Evolutionary conservation across 2,113 vertebrate species (phyloP), one percentile per base, ranked within the genome.

Genomic region (Myrmecophaga tridactyla): DNA sequence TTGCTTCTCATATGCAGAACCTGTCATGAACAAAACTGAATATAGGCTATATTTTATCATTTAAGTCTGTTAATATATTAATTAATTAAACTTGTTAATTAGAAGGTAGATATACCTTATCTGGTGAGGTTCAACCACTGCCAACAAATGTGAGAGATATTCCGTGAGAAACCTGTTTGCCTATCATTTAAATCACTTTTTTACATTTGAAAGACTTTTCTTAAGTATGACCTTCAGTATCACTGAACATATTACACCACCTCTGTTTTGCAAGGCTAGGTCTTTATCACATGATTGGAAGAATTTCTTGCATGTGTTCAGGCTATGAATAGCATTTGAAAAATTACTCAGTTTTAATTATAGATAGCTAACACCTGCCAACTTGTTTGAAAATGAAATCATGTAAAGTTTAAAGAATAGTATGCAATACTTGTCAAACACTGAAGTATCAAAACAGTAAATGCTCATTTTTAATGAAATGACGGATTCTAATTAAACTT

Each of bases 301-400:
- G 95, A 96, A 92, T 96, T 91, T 96, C 95, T 97, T 94, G 81
- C 97, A 20, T 96, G 75, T 95, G 97, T 96, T 96, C 88, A 96
- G 95, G 94, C 97, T 97, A 97, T 97, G 97, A 97, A 97, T 97
- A 97, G 97, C 94, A 95, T 95, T 97, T 97, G 95, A 97, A 96
- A 97, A 97, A 92, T 95, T 95, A 96, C 95, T 97, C 97, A 89
- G 97, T 96, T 97, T 95, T 97, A 97, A 97, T 97, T 97, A 97
- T 94, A 97, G 96, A 97, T 53, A 83, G 92, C 94, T 94, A 96
- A 94, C 97, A 97, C 96, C 95, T 97, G 97, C 96, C 97, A 97
- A 97, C 96, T 94, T 95, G 96, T 94, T 95, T 96, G 95, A 96
- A 97, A 97, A 97, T 97, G 94, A 97, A 97, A 97, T 97, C 95